Evolutionary conservation across 2,888 invertebrate species (phyloP).

Genomic region (Hydraecia micacea): DNA sequence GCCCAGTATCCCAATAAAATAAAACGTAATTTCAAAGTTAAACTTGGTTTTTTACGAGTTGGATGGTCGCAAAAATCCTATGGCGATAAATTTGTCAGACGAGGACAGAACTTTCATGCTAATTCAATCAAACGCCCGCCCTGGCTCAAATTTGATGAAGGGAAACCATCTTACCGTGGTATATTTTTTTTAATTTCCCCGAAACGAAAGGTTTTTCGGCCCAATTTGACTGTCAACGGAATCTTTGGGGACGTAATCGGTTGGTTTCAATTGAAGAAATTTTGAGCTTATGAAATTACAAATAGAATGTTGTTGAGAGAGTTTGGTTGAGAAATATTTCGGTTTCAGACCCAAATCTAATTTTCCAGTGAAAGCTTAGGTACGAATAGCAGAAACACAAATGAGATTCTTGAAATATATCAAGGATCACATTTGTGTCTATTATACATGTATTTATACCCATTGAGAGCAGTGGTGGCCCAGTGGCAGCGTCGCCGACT

Average conservation of each 20-base stretch:
- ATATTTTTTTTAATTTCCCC: constrained; percentile 72
- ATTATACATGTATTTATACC: not conserved
- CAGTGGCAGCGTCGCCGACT: not conserved
- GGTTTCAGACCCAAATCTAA: not conserved
- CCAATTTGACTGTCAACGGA: constrained; percentile 56
- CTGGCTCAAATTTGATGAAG: constrained; percentile 87
- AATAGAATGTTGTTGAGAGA: not conserved
- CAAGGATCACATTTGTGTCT: not conserved
- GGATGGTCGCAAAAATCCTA: constrained; percentile 78
- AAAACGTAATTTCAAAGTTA: constrained; percentile 81
- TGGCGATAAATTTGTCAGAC: constrained; percentile 85
- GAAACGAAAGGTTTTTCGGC: constrained; percentile 59
- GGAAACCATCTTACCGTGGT: constrained; percentile 73
- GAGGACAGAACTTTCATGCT: constrained; percentile 84
- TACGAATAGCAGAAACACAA: not conserved
- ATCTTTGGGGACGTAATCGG: constrained; percentile 25
- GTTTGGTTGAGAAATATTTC: not conserved
- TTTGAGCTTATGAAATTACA: constrained; percentile 1
- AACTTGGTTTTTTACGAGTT: constrained; percentile 80
- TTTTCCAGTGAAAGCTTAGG: not conserved
- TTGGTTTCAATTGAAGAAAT: constrained; percentile 24
- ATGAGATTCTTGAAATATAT: not conserved
- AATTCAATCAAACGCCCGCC: constrained; percentile 86
- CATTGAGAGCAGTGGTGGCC: not conserved
- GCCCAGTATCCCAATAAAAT: constrained; percentile 76